Evolutionary conservation across 2,888 invertebrate genomes (phyloP).

Genomic region (Drosophila cracens): DNA sequence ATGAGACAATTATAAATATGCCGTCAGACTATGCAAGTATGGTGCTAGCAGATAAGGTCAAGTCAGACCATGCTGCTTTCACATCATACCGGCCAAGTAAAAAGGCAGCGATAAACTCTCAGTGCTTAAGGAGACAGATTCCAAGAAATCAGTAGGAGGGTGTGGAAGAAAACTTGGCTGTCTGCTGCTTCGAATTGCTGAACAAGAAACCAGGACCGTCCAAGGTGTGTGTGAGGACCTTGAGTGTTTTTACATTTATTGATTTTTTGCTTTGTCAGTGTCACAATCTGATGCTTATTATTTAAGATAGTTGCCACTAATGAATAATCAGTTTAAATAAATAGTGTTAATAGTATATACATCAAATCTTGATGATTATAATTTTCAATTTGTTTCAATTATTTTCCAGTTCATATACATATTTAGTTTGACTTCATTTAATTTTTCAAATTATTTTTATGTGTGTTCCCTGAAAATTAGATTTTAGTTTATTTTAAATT

Average conservation of each 20-base stretch:
- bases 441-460: neutral
- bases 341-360: neutral
- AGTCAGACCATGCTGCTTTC: neutral
- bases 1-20: neutral
- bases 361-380: neutral
- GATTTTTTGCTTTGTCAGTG: neutral
- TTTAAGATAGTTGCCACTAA: neutral
- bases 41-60: neutral
- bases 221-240: neutral
- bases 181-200: neutral
- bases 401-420: neutral
- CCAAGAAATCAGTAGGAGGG: neutral
- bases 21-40: neutral
- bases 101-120: neutral
- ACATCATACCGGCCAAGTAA: neutral
- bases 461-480: neutral
- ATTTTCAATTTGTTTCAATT: neutral
- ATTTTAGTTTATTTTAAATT: neutral
- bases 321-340: neutral
- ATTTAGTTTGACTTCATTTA: neutral
- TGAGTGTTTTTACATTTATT: neutral
- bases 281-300: neutral
- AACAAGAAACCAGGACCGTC: neutral
- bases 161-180: neutral
- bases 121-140: neutral